phyloP scores from a whole-genome alignment of 2,888 invertebrate genomes.

The Tachina grossa region DNA sequence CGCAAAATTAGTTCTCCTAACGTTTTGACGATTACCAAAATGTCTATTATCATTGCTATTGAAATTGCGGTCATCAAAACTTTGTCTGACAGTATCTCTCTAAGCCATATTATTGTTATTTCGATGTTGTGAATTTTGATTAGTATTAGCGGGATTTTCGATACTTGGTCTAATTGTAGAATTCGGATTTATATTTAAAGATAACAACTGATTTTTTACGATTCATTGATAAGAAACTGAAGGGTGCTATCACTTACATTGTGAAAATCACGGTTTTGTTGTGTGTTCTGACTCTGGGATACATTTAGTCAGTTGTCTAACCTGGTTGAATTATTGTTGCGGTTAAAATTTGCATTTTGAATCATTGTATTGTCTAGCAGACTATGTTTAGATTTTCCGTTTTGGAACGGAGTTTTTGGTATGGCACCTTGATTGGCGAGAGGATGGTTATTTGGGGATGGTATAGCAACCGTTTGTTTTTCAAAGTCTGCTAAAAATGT shows the following conservation, averaged over 20 bases:
- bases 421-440: too few species aligned
- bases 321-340: too few species aligned
- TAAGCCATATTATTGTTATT: background rate
- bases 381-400: too few species aligned
- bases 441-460: too few species aligned
- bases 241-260: background rate
- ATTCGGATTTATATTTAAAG: background rate
- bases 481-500: too few species aligned
- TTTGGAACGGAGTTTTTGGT: too few species aligned
- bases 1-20: background rate
- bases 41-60: background rate
- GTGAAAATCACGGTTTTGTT: background rate
- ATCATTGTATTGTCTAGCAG: too few species aligned
- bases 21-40: background rate
- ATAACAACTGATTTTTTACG: slow-evolving; percentile 18
- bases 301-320: background rate
- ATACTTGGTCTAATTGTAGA: background rate
- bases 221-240: slow-evolving; percentile 13
- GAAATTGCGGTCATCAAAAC: slow-evolving; percentile 1
- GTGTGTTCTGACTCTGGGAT: background rate
- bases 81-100: background rate
- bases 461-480: too few species aligned
- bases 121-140: too few species aligned
- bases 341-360: too few species aligned
- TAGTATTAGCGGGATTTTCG: too few species aligned